A percentile compares a stretch with the other conserved stretches of the same genome.
These are phyloP conservation scores for Sylvilagus floridanus DNA, from an alignment of 2,797 vertebrate species.

Conservation along the genomic window DNA sequence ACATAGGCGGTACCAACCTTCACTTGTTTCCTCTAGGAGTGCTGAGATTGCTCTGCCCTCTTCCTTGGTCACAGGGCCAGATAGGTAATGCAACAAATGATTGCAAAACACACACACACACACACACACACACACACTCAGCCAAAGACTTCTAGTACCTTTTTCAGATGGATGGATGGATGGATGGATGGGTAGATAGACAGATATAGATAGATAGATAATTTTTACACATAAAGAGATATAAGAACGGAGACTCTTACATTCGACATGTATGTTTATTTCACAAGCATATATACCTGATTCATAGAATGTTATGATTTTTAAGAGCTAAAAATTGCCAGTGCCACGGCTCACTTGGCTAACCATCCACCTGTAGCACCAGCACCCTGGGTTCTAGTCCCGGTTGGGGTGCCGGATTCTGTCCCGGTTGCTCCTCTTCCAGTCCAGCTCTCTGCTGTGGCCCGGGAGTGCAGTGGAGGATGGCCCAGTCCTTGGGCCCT, in stretches of 20 bases:
- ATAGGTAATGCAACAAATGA: background rate
- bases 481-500: no score
- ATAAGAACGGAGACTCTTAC: background rate
- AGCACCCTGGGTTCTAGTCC: no score
- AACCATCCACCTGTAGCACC: no score
- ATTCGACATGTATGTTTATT: conserved; percentile 22
- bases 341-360: no score
- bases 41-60: background rate
- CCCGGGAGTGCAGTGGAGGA: no score
- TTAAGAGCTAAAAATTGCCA: no score
- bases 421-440: no score
- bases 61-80: background rate
- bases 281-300: background rate
- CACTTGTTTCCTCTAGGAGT: background rate
- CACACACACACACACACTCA: background rate
- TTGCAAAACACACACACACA: background rate
- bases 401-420: no score
- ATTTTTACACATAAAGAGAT: background rate
- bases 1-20: background rate
- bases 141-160: background rate
- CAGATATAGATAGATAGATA: no score
- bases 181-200: background rate
- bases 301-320: background rate
- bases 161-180: background rate
- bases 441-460: no score